Conservation (phyloP, 2,113 vertebrate species). For the Nematolebias whitei region DNA sequence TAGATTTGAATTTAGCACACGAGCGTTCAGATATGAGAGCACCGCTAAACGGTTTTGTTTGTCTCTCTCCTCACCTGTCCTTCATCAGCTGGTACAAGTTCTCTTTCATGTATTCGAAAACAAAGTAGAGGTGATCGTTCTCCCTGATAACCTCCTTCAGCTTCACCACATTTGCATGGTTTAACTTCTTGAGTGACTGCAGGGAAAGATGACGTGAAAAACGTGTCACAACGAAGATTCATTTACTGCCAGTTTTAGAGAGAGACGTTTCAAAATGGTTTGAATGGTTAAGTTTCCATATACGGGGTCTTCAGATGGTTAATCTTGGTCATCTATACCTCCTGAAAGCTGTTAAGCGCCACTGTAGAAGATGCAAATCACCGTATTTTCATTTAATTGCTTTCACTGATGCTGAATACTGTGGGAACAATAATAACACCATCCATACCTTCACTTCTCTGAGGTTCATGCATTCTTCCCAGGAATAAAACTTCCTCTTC, state of each 20-base stretch:
- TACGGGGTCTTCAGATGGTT: no score
- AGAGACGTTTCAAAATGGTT: background rate
- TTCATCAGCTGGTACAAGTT: slow-evolving; percentile 99
- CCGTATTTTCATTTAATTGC: background rate
- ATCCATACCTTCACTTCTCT: slow-evolving; percentile 95
- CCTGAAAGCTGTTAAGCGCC: background rate
- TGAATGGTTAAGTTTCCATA: background rate
- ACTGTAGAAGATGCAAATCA: background rate
- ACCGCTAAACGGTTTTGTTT: background rate
- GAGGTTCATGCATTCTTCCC: slow-evolving; percentile 98
- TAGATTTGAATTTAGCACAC: no score
- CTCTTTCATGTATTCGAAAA: slow-evolving; percentile 99
- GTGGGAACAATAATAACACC: background rate
- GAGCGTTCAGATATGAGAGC: no score
- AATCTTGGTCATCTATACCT: no score
- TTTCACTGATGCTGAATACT: background rate
- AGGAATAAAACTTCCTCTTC: slow-evolving; percentile 99
- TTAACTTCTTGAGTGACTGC: slow-evolving; percentile 97
- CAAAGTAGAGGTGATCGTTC: slow-evolving; percentile 97
- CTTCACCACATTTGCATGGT: slow-evolving; percentile 97
- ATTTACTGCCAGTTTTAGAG: slow-evolving; percentile 1
- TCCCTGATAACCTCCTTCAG: slow-evolving; percentile 98
- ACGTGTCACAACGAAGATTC: background rate
- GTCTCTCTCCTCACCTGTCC: slow-evolving; percentile 85
- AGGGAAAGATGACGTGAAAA: slow-evolving; percentile 23